Evolutionary conservation across 2,797 vertebrate species (phyloP).

Genomic region (Dendrocincla tyrannina): DNA sequence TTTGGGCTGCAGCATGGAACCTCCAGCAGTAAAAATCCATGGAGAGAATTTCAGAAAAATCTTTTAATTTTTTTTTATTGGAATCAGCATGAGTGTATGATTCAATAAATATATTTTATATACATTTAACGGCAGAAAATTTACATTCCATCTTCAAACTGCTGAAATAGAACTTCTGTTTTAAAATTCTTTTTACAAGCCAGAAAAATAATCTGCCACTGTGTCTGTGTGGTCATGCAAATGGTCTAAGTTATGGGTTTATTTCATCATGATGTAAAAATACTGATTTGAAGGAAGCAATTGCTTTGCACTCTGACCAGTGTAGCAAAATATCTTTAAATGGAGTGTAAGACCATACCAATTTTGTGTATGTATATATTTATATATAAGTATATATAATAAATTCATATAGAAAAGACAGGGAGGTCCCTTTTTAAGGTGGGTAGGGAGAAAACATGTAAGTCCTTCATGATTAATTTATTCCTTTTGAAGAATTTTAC

Average conservation of each 20-base stretch:
- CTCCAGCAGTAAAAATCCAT: not conserved
- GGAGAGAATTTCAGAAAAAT: conserved; percentile 87
- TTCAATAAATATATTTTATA: conserved; percentile 98
- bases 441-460: not conserved
- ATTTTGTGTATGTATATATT: conserved; percentile 59
- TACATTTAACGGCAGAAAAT: conserved; percentile 95
- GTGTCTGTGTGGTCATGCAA: conserved; percentile 89
- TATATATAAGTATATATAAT: not conserved
- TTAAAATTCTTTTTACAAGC: conserved; percentile 85
- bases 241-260: conserved; percentile 79
- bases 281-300: conserved; percentile 78
- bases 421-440: not conserved
- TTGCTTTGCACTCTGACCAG: conserved; percentile 83
- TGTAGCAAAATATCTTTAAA: conserved; percentile 79
- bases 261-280: conserved; percentile 83
- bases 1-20: not conserved
- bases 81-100: conserved; percentile 93
- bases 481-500: not conserved
- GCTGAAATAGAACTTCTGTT: conserved; percentile 80
- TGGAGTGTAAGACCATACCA: conserved; percentile 91
- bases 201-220: conserved; percentile 92
- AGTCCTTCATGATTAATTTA: not conserved
- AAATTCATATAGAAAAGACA: conserved; percentile 64
- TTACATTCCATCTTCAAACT: conserved; percentile 90
- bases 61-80: conserved; percentile 86